Base-by-base conservation (phyloP, 2,797 vertebrate genomes). In the Hoplostethus atlanticus region DNA sequence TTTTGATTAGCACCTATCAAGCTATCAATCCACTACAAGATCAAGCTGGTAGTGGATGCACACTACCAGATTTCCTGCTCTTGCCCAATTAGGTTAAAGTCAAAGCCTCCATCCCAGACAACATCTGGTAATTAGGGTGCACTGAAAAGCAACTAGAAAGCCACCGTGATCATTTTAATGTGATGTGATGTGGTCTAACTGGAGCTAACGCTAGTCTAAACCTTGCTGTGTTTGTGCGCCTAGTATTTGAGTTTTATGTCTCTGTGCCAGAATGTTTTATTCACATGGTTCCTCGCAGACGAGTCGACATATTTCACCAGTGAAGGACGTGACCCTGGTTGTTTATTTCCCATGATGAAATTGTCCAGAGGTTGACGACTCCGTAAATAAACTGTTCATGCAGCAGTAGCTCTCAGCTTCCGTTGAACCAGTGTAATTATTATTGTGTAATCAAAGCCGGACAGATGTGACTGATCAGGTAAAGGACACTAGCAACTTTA, bases 301-400 rank as follows among this genome's bases (percentile, higher is more conserved):
- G 30, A 93, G 92, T 87, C 88, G 84, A 93, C 66, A 55, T 95
- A 95, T 95, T 95, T 96, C 94, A 94, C 88, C 12, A 40, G 90
- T 91, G 95, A 96, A 97, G 96, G 96, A 96, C 95, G 70, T 84
- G 93, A 94, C 94, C 94, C 94, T 94, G 92, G 93, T 94, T 95
- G 94, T 96, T 97, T 95, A 94, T 94, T 90, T 86, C 78, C 86
- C 90, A 91, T 95, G 94, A 96, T 95, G 95, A 97, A 95, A 93
- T 91, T 94, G 94, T 91, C 95, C 94, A 84, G 85, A 84, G 91
- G 92, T 93, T 93, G 90, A 91, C 89, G 93, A 94, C 89, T 88
- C 88, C 92, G 93, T 97, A 96, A 97, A 97, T 97, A 96, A 96
- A 91, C 90, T 87, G 89, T 76, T 92, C 80, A 92, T 71, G 83